phyloP scores from a whole-genome alignment of 92 coral and sea anemone species.

The Porites divaricata region DNA sequence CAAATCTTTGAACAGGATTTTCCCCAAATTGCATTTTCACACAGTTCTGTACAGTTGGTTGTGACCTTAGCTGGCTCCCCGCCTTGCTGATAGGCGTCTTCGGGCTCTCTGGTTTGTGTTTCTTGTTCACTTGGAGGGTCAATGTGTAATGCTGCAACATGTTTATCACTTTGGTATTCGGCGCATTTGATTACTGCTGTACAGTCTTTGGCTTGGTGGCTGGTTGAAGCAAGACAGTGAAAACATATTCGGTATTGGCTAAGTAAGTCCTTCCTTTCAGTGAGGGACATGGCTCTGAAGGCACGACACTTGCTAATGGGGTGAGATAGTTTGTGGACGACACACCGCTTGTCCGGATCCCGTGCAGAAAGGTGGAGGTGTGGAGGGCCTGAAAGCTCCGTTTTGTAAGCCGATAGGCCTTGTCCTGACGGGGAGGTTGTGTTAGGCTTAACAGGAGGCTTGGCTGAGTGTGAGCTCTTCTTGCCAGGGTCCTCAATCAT shows the following conservation, averaged over 20 bases:
- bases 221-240: neutral
- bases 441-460: too few relatives aligned
- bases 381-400: too few relatives aligned
- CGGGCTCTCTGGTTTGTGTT: neutral
- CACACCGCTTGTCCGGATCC: slow-evolving; percentile 40
- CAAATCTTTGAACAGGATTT: slow-evolving; percentile 61
- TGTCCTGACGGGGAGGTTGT: too few relatives aligned
- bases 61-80: slow-evolving; percentile 45
- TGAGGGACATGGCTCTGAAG: too few relatives aligned
- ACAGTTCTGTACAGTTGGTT: slow-evolving; percentile 48
- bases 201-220: slow-evolving; percentile 51
- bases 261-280: neutral
- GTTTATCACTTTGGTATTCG: slow-evolving; percentile 57
- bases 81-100: slow-evolving; percentile 42
- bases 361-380: neutral
- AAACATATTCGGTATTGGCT: slow-evolving; percentile 33
- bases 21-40: slow-evolving; percentile 4
- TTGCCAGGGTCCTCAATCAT: slow-evolving; percentile 15
- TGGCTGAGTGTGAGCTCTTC: neutral
- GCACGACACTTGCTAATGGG: too few relatives aligned
- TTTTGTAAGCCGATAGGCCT: too few relatives aligned
- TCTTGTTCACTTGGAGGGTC: slow-evolving; percentile 2
- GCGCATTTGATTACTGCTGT: neutral
- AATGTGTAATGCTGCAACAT: slow-evolving; percentile 35
- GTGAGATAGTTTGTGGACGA: neutral